Conservation (phyloP, 2,113 vertebrate species). For the Chloropsis hardwickii region DNA sequence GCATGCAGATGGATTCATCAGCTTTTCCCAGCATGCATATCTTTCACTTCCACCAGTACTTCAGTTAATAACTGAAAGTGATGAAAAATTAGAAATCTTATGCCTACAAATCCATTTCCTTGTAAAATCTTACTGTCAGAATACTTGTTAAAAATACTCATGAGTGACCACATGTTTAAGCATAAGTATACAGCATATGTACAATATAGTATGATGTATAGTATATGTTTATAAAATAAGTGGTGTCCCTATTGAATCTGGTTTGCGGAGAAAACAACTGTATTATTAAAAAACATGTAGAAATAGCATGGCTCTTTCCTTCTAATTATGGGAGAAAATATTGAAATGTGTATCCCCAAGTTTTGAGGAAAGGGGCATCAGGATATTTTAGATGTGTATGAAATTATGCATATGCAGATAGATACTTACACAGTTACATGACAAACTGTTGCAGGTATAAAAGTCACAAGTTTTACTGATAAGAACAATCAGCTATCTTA, state of each 20-base stretch:
- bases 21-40: not conserved
- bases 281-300: not conserved
- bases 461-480: not conserved
- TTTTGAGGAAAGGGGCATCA: not conserved
- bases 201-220: not conserved
- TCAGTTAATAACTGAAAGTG: conserved; percentile 14
- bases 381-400: not conserved
- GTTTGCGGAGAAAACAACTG: not conserved
- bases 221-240: not conserved
- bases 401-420: not conserved
- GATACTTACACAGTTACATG: not conserved
- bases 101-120: not conserved
- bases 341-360: not conserved
- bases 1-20: not conserved
- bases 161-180: not conserved
- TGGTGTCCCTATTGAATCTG: not conserved
- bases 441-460: not conserved
- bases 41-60: not conserved
- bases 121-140: not conserved
- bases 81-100: conserved; percentile 26
- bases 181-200: not conserved
- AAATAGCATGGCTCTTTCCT: not conserved
- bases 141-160: not conserved
- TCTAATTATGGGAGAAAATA: not conserved
- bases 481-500: not conserved